phyloP scores from a whole-genome alignment of 2,888 invertebrate species.

The Cephus nigrinus region DNA sequence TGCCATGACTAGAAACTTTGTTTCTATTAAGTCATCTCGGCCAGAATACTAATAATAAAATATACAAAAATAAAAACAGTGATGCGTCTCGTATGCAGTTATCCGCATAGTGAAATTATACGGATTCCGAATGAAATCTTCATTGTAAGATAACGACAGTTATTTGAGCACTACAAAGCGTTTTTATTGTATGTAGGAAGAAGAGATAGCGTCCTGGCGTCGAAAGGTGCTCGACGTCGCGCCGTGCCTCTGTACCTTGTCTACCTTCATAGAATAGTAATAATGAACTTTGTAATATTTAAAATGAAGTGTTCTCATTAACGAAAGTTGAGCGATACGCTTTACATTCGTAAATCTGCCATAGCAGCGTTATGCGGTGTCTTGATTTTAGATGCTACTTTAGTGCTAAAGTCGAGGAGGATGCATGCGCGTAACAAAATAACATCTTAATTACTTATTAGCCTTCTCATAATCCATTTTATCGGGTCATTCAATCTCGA shows the following conservation, averaged over 20 bases:
- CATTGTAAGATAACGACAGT: not conserved
- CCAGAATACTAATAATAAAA: not conserved
- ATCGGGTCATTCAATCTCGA: not conserved
- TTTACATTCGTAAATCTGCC: not conserved
- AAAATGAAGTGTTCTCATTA: not conserved
- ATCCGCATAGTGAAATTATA: not conserved
- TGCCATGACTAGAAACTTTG: not conserved
- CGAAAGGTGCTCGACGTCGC: not conserved
- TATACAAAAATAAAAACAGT: not conserved
- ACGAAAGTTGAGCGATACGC: not conserved
- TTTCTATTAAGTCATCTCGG: not conserved
- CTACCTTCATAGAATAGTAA: conserved; percentile 37
- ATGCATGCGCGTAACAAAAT: not conserved
- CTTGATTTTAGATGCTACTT: not conserved
- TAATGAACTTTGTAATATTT: conserved; percentile 40
- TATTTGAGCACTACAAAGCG: conserved; percentile 15
- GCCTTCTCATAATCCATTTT: not conserved
- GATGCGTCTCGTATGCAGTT: not conserved
- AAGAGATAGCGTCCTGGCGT: not conserved
- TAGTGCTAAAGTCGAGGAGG: not conserved
- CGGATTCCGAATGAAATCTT: not conserved
- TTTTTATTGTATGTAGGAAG: conserved; percentile 30
- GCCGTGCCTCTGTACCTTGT: conserved; percentile 37
- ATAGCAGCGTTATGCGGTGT: not conserved
- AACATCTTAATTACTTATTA: not conserved